Evolutionary conservation across 2,113 vertebrate genomes (phyloP).

Genomic region (Puntigrus tetrazona): DNA sequence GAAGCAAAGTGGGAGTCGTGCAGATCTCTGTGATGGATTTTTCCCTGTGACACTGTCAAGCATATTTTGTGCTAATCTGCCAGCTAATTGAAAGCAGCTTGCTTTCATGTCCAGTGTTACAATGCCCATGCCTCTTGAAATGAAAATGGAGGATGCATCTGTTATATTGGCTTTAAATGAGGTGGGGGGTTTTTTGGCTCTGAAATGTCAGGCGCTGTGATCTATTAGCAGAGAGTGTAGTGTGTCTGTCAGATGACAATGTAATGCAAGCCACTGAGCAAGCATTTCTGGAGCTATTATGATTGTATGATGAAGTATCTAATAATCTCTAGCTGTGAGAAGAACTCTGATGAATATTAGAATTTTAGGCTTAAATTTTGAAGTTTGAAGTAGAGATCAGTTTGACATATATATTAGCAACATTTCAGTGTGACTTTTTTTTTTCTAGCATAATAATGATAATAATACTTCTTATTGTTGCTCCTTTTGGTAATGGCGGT

Average conservation of each 20-base stretch:
- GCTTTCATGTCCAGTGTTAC: background rate
- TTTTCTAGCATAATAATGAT: background rate
- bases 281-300: background rate
- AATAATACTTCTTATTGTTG: background rate
- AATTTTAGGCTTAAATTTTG: background rate
- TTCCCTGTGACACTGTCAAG: slow-evolving; percentile 18
- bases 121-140: slow-evolving; percentile 10
- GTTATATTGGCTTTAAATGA: background rate
- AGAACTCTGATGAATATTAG: background rate
- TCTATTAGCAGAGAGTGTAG: background rate
- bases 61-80: slow-evolving; percentile 34
- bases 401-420: too few species aligned
- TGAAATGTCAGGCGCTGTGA: background rate
- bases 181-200: background rate
- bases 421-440: too few species aligned
- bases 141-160: background rate
- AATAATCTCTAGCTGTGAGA: background rate
- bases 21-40: slow-evolving; percentile 11
- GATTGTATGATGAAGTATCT: background rate
- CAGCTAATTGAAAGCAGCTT: slow-evolving; percentile 49
- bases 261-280: background rate
- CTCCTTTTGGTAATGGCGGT: too few species aligned
- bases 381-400: background rate
- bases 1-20: slow-evolving; percentile 13
- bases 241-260: background rate